Conservation (phyloP, 1,140 invertebrate species). For the Tigriopus japonicus region DNA sequence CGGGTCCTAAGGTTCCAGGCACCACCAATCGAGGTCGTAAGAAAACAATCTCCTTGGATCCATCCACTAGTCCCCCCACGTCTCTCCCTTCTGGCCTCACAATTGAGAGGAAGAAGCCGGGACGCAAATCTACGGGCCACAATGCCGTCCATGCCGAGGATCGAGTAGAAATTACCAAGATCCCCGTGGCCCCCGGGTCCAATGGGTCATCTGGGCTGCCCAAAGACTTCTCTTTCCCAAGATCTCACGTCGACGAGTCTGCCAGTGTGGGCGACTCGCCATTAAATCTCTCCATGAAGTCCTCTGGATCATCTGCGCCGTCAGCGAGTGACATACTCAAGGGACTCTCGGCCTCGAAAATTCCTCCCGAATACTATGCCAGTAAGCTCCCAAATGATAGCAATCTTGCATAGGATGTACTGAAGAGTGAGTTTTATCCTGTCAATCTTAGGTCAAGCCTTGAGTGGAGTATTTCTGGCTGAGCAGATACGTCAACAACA, state of each 20-base stretch:
- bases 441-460: background rate
- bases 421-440: too few relatives aligned
- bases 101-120: background rate
- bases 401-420: too few relatives aligned
- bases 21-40: conserved; percentile 59
- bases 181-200: background rate
- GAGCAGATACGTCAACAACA: conserved; percentile 10
- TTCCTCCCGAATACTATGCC: conserved; percentile 3
- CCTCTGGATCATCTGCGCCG: background rate
- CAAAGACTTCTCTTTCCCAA: too few relatives aligned
- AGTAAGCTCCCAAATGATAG: background rate
- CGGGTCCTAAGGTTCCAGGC: conserved; percentile 56
- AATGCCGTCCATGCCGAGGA: background rate
- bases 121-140: background rate
- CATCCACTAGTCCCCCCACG: conserved; percentile 41
- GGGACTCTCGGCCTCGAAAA: background rate
- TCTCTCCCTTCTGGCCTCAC: background rate
- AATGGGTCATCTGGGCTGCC: background rate
- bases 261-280: background rate
- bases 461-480: conserved; percentile 2
- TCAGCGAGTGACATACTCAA: background rate
- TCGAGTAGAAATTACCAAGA: conserved; percentile 4
- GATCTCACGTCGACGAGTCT: background rate
- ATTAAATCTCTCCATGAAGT: conserved; percentile 10
- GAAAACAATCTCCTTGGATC: conserved; percentile 64